A percentile compares a stretch with the other conserved stretches of the same genome.
These are phyloP conservation scores for Pelodiscus sinensis DNA, from an alignment of 2,113 vertebrate genomes.

Conservation along the genomic window DNA sequence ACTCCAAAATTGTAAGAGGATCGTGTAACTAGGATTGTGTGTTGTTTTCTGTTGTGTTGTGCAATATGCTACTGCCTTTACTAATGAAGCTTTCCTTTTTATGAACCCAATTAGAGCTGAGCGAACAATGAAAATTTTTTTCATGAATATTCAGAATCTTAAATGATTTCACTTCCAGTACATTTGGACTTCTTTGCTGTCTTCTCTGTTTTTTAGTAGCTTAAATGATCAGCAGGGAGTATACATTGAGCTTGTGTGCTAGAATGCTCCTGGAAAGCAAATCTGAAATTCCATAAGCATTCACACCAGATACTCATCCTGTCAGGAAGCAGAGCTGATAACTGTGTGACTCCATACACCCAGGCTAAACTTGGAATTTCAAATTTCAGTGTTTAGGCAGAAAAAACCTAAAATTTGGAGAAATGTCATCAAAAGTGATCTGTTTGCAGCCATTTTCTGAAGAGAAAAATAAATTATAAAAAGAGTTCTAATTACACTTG, in stretches of 20 bases:
- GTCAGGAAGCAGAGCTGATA: not conserved
- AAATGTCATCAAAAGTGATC: not conserved
- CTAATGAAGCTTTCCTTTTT: constrained; percentile 65
- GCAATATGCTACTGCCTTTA: constrained; percentile 41
- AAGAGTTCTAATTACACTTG: constrained; percentile 12
- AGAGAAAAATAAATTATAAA: constrained; percentile 39
- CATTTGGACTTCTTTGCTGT: constrained; percentile 8
- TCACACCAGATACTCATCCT: not conserved
- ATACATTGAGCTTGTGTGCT: not conserved
- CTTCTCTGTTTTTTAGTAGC: constrained; percentile 31
- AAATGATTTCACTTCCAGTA: constrained; percentile 35
- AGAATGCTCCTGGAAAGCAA: not conserved
- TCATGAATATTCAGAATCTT: constrained; percentile 43
- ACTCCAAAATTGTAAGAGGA: constrained; percentile 17
- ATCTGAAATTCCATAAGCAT: not conserved
- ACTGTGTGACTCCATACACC: not conserved
- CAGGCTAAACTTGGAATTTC: not conserved
- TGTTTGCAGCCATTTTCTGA: constrained; percentile 15
- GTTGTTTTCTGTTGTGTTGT: constrained; percentile 49
- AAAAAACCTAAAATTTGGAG: not conserved
- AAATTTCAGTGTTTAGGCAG: not conserved
- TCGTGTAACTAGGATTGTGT: constrained; percentile 50
- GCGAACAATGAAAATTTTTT: constrained; percentile 66
- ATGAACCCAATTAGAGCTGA: constrained; percentile 65
- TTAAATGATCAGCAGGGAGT: constrained; percentile 30